Evolutionary conservation across 1,140 invertebrate genomes (phyloP).

Genomic region (Conus ventricosus): DNA sequence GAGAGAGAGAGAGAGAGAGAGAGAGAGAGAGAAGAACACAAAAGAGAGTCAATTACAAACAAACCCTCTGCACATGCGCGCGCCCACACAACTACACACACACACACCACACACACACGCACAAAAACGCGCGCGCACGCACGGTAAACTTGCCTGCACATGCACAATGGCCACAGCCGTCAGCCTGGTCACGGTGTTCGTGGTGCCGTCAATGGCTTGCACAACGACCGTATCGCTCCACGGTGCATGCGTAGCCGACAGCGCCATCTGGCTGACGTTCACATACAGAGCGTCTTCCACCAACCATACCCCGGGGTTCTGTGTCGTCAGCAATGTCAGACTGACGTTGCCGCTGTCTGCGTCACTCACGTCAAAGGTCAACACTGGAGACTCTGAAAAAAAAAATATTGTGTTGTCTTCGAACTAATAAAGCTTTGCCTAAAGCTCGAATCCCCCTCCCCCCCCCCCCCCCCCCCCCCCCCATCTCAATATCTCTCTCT

Average conservation of each 20-base stretch:
- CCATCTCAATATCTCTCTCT: too few species aligned
- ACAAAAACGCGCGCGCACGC: neutral
- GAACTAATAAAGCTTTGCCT: too few species aligned
- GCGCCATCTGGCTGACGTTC: neutral
- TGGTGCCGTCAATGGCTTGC: neutral
- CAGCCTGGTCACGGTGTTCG: neutral
- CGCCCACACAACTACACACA: neutral
- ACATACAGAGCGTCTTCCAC: neutral
- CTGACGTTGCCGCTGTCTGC: slow-evolving; percentile 24
- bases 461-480: too few species aligned
- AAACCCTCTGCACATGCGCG: too few species aligned
- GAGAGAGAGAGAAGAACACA: too few species aligned
- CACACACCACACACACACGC: neutral
- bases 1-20: too few species aligned
- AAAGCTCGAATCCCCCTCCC: too few species aligned
- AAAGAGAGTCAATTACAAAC: too few species aligned
- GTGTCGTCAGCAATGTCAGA: neutral
- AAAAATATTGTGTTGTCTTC: neutral
- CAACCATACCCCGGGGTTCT: neutral
- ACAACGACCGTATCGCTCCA: neutral
- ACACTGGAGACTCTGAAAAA: neutral
- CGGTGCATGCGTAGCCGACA: neutral
- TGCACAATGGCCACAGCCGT: neutral
- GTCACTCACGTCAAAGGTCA: slow-evolving; percentile 18
- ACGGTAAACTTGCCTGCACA: neutral